These are phyloP conservation scores for Uropetala carovei DNA, from an alignment of 2,888 invertebrate species.

Conservation along the genomic window DNA sequence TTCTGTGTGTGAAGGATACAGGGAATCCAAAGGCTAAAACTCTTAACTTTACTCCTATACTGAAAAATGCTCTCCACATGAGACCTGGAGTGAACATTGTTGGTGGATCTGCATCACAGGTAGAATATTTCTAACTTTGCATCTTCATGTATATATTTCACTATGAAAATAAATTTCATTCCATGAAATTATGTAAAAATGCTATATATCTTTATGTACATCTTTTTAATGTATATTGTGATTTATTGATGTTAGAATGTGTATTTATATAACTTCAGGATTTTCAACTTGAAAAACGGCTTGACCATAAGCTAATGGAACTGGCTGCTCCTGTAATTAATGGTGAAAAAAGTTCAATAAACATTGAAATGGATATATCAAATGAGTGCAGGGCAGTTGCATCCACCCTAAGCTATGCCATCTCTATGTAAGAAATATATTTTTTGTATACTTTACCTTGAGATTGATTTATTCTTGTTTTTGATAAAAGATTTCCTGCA, in stretches of 20 bases:
- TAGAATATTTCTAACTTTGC: constrained; percentile 69
- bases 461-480: neutral
- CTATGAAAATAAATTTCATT: neutral
- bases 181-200: neutral
- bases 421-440: constrained; percentile 87
- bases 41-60: constrained; percentile 89
- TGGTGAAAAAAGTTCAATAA: constrained; percentile 82
- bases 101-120: constrained; percentile 91
- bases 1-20: constrained; percentile 86
- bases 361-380: constrained; percentile 87
- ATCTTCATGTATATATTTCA: constrained; percentile 71
- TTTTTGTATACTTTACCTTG: too few relatives aligned
- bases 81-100: constrained; percentile 93
- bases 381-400: constrained; percentile 96
- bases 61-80: constrained; percentile 93
- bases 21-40: constrained; percentile 88
- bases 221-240: too few relatives aligned
- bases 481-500: neutral
- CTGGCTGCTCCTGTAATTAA: constrained; percentile 85
- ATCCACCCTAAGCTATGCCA: constrained; percentile 94
- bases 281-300: constrained; percentile 89
- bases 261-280: constrained; percentile 77
- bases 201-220: neutral
- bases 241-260: neutral
- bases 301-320: constrained; percentile 88